These are phyloP conservation scores for Pollimyrus isidori DNA, from an alignment of 2,113 vertebrate species.

Conservation along the genomic window DNA sequence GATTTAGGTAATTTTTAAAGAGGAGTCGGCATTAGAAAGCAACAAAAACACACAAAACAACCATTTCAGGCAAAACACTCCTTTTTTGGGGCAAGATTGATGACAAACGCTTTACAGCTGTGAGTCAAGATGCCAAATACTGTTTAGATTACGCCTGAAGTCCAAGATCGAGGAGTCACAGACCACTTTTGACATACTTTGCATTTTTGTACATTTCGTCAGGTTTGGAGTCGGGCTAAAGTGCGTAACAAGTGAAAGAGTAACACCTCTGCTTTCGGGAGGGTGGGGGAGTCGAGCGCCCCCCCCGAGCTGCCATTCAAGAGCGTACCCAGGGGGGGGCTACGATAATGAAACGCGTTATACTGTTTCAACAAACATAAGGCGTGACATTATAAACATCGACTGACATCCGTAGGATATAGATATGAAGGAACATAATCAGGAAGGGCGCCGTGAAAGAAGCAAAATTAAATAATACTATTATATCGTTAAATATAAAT, in stretches of 20 bases:
- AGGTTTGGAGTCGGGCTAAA: not conserved
- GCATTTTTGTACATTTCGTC: constrained; percentile 43
- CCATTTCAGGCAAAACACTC: not conserved
- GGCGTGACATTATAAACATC: not conserved
- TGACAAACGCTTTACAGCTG: constrained; percentile 46
- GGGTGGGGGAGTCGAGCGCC: not conserved
- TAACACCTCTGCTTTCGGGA: not conserved
- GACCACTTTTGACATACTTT: constrained; percentile 18
- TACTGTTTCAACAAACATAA: not conserved
- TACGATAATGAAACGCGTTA: not conserved
- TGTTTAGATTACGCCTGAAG: not conserved
- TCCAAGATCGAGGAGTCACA: not conserved
- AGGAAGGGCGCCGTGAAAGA: not conserved
- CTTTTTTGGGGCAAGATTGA: constrained; percentile 36
- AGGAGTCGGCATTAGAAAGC: not conserved
- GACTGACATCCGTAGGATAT: not conserved
- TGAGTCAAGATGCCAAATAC: constrained; percentile 30
- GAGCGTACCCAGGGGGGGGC: not conserved
- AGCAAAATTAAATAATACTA: not conserved
- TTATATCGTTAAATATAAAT: not conserved
- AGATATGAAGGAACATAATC: not conserved
- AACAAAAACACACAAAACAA: not conserved
- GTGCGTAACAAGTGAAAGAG: constrained; percentile 2
- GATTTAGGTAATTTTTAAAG: not conserved
- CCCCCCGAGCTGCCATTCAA: not conserved